phyloP scores from a whole-genome alignment of 2,888 invertebrate genomes.

The Athalia rosae region DNA sequence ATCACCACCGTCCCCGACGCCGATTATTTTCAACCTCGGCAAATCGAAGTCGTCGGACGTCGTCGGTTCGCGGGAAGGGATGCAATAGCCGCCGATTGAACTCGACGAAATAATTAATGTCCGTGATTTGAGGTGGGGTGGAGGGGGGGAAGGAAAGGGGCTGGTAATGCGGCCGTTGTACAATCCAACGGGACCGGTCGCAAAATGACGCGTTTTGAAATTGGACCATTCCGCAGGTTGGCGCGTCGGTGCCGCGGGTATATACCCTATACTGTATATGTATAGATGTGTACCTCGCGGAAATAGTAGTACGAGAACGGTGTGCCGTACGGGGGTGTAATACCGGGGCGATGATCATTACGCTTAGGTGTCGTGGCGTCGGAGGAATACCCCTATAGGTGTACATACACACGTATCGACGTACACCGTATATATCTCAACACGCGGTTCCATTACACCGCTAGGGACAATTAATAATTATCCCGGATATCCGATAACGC shows the following conservation, averaged over 20 bases:
- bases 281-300: no score
- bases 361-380: constrained; percentile 16
- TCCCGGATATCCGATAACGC: constrained; percentile 64
- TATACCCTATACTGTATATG: no score
- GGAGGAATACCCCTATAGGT: background rate
- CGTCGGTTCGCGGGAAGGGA: no score
- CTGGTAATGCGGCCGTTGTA: background rate
- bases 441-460: constrained; percentile 51
- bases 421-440: background rate
- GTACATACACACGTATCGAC: background rate
- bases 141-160: background rate
- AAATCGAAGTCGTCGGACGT: no score
- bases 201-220: constrained; percentile 33
- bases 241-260: background rate
- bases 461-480: constrained; percentile 67
- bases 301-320: background rate
- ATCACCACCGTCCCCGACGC: no score
- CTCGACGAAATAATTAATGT: no score
- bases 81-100: no score
- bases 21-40: no score
- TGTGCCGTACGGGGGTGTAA: background rate
- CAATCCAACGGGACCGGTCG: constrained; percentile 4
- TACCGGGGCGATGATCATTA: constrained; percentile 3
- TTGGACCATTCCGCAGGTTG: constrained; percentile 25
- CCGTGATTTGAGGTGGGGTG: background rate